A percentile compares a stretch with the other conserved stretches of the same genome.
phyloP scores from a whole-genome alignment of 2,888 invertebrate species.

The Notodonta ziczac region DNA sequence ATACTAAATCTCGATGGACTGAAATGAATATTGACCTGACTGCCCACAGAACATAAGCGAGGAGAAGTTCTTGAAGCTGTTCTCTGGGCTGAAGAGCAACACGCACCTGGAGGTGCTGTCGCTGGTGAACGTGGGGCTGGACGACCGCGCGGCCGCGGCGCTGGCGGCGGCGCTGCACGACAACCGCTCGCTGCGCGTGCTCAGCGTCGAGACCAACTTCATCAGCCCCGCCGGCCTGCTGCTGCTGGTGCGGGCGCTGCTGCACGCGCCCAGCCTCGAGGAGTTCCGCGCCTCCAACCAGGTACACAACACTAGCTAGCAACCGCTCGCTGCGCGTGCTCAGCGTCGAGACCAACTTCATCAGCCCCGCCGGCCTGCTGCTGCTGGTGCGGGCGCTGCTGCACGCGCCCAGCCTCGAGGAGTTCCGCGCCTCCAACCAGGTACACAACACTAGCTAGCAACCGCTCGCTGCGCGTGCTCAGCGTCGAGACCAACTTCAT shows the following conservation, averaged over 20 bases:
- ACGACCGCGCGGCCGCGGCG: conserved; percentile 93
- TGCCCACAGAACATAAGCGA: conserved; percentile 94
- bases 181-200: conserved; percentile 91
- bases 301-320: conserved; percentile 78
- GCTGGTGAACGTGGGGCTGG: conserved; percentile 96
- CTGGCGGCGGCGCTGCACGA: conserved; percentile 93
- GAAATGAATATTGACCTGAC: conserved; percentile 51
- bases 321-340: conserved; percentile 93
- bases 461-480: conserved; percentile 91
- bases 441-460: conserved; percentile 79
- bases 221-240: conserved; percentile 95
- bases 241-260: conserved; percentile 92
- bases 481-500: conserved; percentile 73
- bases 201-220: conserved; percentile 98
- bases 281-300: conserved; percentile 99
- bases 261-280: conserved; percentile 93
- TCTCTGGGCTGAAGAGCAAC: conserved; percentile 94
- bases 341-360: conserved; percentile 74
- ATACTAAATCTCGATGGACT: too few relatives aligned
- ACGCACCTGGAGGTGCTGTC: conserved; percentile 96
- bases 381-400: conserved; percentile 94
- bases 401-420: conserved; percentile 93
- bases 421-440: conserved; percentile 99
- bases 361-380: conserved; percentile 81
- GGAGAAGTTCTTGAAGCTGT: conserved; percentile 95